Evolutionary conservation across 2,113 vertebrate species (phyloP).

Genomic region (Sphaerodactylus townsendi): DNA sequence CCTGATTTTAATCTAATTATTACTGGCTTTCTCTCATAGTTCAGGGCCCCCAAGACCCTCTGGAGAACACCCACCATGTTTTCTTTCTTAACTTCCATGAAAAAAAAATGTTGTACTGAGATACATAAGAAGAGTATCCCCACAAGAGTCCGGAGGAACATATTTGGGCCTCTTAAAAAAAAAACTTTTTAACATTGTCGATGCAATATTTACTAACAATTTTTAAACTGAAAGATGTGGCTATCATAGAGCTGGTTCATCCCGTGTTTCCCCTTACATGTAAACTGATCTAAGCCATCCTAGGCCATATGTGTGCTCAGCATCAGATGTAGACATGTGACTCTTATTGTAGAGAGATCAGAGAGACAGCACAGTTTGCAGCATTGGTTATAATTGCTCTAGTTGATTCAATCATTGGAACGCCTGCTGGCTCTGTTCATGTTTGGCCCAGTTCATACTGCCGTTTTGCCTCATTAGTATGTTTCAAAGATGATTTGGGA

Average conservation of each 20-base stretch:
- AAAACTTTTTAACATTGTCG: not conserved
- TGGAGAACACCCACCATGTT: not conserved
- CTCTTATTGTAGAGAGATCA: not conserved
- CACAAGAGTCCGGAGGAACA: too few species aligned
- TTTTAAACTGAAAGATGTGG: not conserved
- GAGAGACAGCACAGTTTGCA: not conserved
- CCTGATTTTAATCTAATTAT: too few species aligned
- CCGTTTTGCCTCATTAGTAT: not conserved
- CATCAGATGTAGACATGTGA: not conserved
- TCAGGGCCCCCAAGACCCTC: too few species aligned
- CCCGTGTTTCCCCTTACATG: not conserved
- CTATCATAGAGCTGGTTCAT: not conserved
- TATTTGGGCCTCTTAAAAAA: not conserved
- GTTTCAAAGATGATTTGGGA: not conserved
- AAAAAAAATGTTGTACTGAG: too few species aligned
- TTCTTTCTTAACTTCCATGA: not conserved
- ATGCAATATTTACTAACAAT: not conserved
- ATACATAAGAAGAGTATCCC: too few species aligned
- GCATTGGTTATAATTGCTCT: not conserved
- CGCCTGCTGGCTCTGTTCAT: not conserved
- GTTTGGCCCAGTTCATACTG: not conserved
- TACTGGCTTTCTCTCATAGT: too few species aligned
- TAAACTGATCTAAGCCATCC: not conserved
- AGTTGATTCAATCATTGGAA: not conserved
- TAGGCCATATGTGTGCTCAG: not conserved